These are phyloP conservation scores for Hedychridium roseum DNA, from an alignment of 2,888 invertebrate species.

Conservation along the genomic window DNA sequence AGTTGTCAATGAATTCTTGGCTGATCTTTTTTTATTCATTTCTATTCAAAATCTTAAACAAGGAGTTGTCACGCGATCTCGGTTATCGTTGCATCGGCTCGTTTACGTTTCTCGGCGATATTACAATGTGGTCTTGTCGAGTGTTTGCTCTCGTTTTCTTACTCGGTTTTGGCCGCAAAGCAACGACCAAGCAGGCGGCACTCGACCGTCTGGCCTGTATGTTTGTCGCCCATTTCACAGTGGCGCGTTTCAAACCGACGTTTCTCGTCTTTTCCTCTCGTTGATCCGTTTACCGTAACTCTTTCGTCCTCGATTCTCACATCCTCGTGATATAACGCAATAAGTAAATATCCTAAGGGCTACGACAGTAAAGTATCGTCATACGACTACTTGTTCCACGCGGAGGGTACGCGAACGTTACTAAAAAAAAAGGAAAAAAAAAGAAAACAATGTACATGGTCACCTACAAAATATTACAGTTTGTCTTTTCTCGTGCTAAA, in stretches of 20 bases:
- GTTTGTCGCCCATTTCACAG: constrained; percentile 8
- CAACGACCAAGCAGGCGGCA: no score
- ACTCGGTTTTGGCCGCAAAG: no score
- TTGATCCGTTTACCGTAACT: constrained; percentile 3
- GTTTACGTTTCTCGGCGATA: no score
- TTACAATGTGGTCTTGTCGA: no score
- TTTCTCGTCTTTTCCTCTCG: constrained; percentile 9
- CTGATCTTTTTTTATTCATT: no score
- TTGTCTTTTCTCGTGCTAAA: constrained; percentile 53
- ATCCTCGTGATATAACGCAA: constrained; percentile 1
- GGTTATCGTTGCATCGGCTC: not conserved
- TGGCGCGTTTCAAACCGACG: constrained; percentile 20
- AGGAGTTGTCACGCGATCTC: not conserved
- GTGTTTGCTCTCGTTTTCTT: no score
- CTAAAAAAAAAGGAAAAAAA: constrained; percentile 16
- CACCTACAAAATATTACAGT: constrained; percentile 53
- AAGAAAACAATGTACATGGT: constrained; percentile 44
- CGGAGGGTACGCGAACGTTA: constrained; percentile 33
- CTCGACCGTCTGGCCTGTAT: constrained; percentile 9
- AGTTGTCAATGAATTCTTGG: no score
- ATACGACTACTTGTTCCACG: constrained; percentile 23
- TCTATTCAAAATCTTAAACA: no score
- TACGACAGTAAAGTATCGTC: no score
- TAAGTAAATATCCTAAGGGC: constrained; percentile 24
- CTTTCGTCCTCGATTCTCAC: constrained; percentile 1